phyloP scores from a whole-genome alignment of 1,140 invertebrate genomes.

The Magallana angulata region DNA sequence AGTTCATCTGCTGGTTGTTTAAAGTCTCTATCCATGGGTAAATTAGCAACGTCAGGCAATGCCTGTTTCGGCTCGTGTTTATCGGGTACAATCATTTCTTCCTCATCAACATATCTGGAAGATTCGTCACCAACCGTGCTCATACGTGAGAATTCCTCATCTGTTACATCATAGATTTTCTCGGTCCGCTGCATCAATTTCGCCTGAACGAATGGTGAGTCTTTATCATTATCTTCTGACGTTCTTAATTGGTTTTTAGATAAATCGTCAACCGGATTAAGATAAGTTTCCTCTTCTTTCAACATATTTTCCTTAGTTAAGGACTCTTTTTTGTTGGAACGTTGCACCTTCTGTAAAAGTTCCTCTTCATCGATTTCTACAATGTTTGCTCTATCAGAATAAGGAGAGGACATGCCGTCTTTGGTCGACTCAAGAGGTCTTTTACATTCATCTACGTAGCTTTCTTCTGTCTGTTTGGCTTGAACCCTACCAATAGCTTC shows the following conservation, averaged over 20 bases:
- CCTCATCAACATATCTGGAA: not conserved
- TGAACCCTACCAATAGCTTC: not conserved
- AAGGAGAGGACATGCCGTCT: not conserved
- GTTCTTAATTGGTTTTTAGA: not conserved
- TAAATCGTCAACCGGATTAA: not conserved
- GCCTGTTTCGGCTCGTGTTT: not conserved
- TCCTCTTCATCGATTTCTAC: not conserved
- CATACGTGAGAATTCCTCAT: not conserved
- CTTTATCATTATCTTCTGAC: not conserved
- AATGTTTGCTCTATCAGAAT: not conserved
- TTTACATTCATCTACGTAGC: not conserved
- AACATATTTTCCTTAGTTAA: not conserved
- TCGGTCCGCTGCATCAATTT: not conserved
- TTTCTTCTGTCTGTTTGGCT: not conserved
- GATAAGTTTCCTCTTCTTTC: not conserved
- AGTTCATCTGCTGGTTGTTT: constrained; percentile 21
- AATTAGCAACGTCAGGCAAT: not conserved
- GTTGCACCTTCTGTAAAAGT: not conserved
- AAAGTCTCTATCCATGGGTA: constrained; percentile 12
- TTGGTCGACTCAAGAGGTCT: not conserved
- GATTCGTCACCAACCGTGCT: not conserved
- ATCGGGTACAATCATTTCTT: not conserved
- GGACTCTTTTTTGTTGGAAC: not conserved
- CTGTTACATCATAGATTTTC: not conserved
- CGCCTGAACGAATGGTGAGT: not conserved